Evolutionary conservation across 2,113 vertebrate species (phyloP), one percentile per base, ranked within the genome.

Genomic region (Verasper variegatus): DNA sequence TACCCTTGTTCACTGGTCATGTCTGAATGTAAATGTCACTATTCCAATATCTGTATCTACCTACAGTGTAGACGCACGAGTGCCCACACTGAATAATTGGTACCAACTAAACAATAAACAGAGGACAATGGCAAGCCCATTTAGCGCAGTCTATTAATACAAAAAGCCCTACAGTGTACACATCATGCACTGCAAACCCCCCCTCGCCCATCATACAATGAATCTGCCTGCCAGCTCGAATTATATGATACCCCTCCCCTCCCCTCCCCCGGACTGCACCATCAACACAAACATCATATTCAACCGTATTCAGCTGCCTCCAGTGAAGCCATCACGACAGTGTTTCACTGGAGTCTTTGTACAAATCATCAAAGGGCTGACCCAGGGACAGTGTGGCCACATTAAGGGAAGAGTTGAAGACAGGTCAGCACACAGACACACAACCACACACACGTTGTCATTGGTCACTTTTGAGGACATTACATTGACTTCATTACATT

Each of bases 271-370:
- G 26, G 51, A 74, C 24, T 57, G 42, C 71, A 37, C 70, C 73
- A 74, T 82, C 73, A 68, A 67, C 86, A 87, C 83, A 86, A 83
- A 86, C 82, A 84, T 80, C 78, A 76, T 37, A 79, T 89, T 84
- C 85, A 81, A 11, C 45, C 82, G 73, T 35, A 79, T 88, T 84
- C 85, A 80, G 9, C 76, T 18, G 78, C 20, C 68, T 64, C 75
- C 65, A 70, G 67, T 31, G 10, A 64, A 62, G 69, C 62, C 63
- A 31, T 23, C 24, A 52, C 40, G 31, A 64, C 76, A 78, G 63
- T 2, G 68, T 73, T n/a, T 85, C 78, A 74, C 52, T 68, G 62
- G 40, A 68, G 60, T 49, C 88, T 88, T 83, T 83, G 80, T 75
- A 56, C 12, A 1, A 20, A 52, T 66, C 55, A 76, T 91, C 76